Evolutionary conservation across 2,113 vertebrate species (phyloP).

Genomic region (Aplodontia rufa): DNA sequence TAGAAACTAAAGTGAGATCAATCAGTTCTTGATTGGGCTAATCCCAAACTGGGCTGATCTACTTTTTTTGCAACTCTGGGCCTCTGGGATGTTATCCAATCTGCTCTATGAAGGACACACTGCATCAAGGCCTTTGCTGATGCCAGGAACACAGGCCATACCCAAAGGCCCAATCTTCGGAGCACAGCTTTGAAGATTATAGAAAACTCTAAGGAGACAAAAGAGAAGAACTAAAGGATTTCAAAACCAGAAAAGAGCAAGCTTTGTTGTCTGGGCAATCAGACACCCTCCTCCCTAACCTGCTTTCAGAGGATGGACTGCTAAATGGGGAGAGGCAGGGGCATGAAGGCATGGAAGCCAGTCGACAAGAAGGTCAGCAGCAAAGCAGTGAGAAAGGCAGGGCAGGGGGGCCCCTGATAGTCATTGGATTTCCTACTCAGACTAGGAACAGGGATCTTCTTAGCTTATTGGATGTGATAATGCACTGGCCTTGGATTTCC

Average conservation of each 20-base stretch:
- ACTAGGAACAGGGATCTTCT: slow-evolving; percentile 68
- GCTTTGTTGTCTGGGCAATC: neutral
- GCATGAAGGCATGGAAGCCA: slow-evolving; percentile 69
- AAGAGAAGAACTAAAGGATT: neutral
- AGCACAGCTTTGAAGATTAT: neutral
- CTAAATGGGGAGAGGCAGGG: slow-evolving; percentile 78
- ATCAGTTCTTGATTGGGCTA: slow-evolving; percentile 43
- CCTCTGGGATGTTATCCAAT: neutral
- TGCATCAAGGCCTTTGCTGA: neutral
- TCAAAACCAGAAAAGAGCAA: neutral
- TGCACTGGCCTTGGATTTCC: neutral
- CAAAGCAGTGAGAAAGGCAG: slow-evolving; percentile 75
- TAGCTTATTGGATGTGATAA: neutral
- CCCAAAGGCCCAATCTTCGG: neutral
- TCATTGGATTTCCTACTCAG: slow-evolving; percentile 85
- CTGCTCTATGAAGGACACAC: neutral
- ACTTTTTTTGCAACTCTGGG: neutral
- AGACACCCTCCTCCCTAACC: neutral
- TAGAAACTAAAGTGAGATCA: slow-evolving; percentile 83
- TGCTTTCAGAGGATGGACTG: neutral
- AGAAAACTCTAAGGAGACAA: neutral
- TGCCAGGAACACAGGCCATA: neutral
- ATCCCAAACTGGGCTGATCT: neutral
- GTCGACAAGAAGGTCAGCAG: neutral
- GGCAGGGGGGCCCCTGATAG: slow-evolving; percentile 74